Evolutionary conservation across 2,888 invertebrate genomes (phyloP).

Genomic region (Cerastis leucographa): DNA sequence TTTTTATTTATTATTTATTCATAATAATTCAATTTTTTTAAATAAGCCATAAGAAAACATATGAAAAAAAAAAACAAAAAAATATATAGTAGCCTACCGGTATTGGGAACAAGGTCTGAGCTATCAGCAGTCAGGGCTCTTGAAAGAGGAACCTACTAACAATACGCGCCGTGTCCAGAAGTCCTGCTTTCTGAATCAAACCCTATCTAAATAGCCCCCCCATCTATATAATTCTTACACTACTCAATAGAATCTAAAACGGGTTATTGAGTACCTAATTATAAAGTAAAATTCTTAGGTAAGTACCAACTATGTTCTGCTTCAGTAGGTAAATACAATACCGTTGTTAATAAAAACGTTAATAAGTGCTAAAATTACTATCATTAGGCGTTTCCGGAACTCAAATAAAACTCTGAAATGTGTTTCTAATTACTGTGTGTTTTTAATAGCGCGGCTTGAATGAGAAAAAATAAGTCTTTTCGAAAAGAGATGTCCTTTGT

Average conservation of each 20-base stretch:
- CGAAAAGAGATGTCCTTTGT: neutral
- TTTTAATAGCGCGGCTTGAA: neutral
- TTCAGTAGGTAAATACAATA: neutral
- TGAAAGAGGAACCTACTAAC: no score
- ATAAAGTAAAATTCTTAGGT: neutral
- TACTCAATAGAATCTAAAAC: neutral
- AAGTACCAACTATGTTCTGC: neutral
- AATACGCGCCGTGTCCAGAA: no score
- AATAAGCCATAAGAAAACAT: no score
- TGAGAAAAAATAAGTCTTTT: neutral
- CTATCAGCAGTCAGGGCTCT: no score
- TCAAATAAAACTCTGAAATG: neutral
- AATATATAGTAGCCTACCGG: no score
- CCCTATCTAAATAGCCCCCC: no score
- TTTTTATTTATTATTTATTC: neutral
- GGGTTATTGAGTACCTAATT: no score
- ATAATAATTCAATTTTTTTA: no score
- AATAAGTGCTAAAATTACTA: neutral
- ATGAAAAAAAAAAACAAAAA: no score
- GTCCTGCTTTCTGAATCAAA: no score
- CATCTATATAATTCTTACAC: neutral
- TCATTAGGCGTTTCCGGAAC: neutral
- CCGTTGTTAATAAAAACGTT: conserved; percentile 17
- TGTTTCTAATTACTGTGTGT: neutral
- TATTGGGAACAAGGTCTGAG: no score